A percentile compares a stretch with the other conserved stretches of the same genome.
phyloP scores from a whole-genome alignment of 2,797 vertebrate species.

The Rhincodon typus region DNA sequence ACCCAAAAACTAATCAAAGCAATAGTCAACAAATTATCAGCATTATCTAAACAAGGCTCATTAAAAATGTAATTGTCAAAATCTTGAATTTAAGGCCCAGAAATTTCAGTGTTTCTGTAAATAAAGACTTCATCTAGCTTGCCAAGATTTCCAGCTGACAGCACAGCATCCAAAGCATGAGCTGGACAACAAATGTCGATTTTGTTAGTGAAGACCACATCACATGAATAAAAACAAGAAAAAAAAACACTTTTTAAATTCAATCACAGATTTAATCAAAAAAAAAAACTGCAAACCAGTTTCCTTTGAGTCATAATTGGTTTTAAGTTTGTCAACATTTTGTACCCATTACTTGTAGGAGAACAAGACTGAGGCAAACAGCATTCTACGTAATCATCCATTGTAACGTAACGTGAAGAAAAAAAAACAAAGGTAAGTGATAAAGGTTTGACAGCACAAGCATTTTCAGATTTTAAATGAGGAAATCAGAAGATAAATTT shows the following conservation, averaged over 20 bases:
- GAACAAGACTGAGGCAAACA: not conserved
- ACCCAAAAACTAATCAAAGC: not conserved
- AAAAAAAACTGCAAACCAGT: not conserved
- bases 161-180: not conserved
- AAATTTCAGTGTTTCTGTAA: not conserved
- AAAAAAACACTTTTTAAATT: not conserved
- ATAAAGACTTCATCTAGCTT: not conserved
- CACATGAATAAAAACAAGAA: not conserved
- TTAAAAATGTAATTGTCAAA: not conserved
- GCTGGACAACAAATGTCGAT: not conserved
- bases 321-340: not conserved
- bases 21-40: not conserved
- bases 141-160: not conserved
- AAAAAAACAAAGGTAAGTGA: not conserved
- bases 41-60: not conserved
- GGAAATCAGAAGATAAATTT: not conserved
- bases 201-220: not conserved
- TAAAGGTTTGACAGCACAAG: not conserved
- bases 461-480: not conserved
- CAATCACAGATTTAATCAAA: too few species aligned
- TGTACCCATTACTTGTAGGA: not conserved
- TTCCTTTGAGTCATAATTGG: not conserved
- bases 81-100: not conserved
- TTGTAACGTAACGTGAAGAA: not conserved
- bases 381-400: not conserved